Base-by-base conservation (phyloP, 2,797 vertebrate genomes). In the Acipenser oxyrinchus region DNA sequence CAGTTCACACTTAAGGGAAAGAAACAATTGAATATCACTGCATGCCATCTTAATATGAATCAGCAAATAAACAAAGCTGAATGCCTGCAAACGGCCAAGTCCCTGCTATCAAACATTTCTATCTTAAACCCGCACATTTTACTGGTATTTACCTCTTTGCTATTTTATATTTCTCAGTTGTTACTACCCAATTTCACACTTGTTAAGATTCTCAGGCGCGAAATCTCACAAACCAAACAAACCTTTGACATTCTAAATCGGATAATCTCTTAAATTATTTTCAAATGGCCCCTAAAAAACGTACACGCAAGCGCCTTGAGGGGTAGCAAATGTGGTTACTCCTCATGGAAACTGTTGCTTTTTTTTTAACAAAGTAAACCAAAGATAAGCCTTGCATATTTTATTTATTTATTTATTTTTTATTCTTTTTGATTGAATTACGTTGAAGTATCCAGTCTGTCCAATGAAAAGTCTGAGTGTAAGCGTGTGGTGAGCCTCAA, bases 401-500 rank as follows among this genome's bases (percentile, higher is more conserved):
- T 70, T 62, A 18, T 18, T 18, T 18, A 18, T 18, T 18, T 18
- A 18, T 18, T 18, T 18, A 18, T 18, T 18, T 18, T 18, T 18
- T 18, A 18, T 18, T 18, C 15, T 67, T 70, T 62, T 60, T 71
- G 67, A 73, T 74, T 76, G 69, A 72, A 76, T 76, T 76, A 71
- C 18, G 61, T 72, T 58, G 70, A 64, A 71, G 66, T 66, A 75
- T 68, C 68, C 71, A 70, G 71, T 37, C 48, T 69, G 69, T 59
- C 67, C 65, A 68, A 64, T 66, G 53, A 60, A 70, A 70, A 61
- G 15, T 53, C 64, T 57, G 60, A 62, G 68, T 48, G 62, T 69
- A 68, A 66, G 59, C 13, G 60, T 18, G 66, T 48, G 50, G 50
- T 52, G 51, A 48, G 48, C 67, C 50, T 58, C 60, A 63, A 52